These are phyloP conservation scores for Nymphalis io DNA, from an alignment of 1,140 invertebrate genomes.

Conservation along the genomic window DNA sequence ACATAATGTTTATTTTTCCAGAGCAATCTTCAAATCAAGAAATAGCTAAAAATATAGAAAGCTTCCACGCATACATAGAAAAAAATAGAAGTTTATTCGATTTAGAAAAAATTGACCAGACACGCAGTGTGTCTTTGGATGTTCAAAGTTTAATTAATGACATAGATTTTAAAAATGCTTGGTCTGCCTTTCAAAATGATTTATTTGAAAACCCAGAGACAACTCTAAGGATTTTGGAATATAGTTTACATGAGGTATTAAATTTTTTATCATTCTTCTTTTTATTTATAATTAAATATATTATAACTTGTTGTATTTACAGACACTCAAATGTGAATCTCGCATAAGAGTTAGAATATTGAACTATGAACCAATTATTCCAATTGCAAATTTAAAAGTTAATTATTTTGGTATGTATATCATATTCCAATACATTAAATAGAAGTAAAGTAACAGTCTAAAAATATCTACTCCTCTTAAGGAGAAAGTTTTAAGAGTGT, in stretches of 20 bases:
- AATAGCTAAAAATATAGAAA: slow-evolving; percentile 78
- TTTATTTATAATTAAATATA: not conserved
- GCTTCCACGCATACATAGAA: slow-evolving; percentile 81
- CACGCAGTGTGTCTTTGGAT: slow-evolving; percentile 84
- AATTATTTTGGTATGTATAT: slow-evolving; percentile 86
- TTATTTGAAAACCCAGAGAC: slow-evolving; percentile 84
- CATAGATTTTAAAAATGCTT: slow-evolving; percentile 81
- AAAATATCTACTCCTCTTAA: no score
- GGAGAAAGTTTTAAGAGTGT: no score
- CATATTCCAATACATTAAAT: not conserved
- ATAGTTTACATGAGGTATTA: slow-evolving; percentile 87
- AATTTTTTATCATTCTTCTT: slow-evolving; percentile 31
- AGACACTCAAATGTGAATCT: slow-evolving; percentile 78
- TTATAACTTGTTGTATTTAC: slow-evolving; percentile 42
- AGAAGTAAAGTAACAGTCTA: no score
- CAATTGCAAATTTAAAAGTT: slow-evolving; percentile 88
- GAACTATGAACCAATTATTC: slow-evolving; percentile 85
- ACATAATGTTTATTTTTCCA: slow-evolving; percentile 58
- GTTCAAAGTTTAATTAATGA: slow-evolving; percentile 83
- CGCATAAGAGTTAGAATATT: slow-evolving; percentile 83
- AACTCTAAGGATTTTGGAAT: slow-evolving; percentile 84
- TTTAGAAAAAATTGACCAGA: slow-evolving; percentile 83
- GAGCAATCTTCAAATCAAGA: slow-evolving; percentile 77
- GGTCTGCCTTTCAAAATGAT: slow-evolving; percentile 84
- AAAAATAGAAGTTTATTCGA: slow-evolving; percentile 79